Evolutionary conservation across 2,888 invertebrate species (phyloP), one percentile per base, ranked within the genome.

Genomic region (Sarcophaga rosellei): DNA sequence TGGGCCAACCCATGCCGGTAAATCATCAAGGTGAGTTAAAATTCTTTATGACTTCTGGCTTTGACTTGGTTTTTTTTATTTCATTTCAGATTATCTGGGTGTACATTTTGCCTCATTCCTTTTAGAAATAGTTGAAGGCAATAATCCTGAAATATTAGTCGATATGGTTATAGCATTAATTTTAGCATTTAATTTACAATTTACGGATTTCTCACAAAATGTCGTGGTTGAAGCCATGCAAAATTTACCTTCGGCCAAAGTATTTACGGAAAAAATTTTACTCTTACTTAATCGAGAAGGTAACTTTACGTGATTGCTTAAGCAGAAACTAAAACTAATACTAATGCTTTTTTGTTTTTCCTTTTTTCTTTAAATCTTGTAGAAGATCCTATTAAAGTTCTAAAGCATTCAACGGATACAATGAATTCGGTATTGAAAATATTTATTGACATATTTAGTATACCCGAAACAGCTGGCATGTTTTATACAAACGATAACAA

Each of bases 401-500:
- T 98, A 91, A 97, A 97, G 89, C 97, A 98, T 92, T 89, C 90
- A 53, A 95, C 96, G 90, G 95, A 95, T 85, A 96, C 96, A 1
- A 95, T 96, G 75, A 97, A 98, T 94, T 96, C 98, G 0, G 96
- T 98, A 11, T 94, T 98, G 70, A 98, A 99, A 93, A 94, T 99
- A 89, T 96, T 97, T 89, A 96, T 96, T 66, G 98, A 99, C 93
- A 94, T 99, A 88, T 98, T 98, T 93, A 95, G 95, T 87, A 95
- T 95, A 89, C 95, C 95, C 88, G 95, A 95, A 88, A 98, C 98
- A 1, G 97, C 98, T 0, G 95, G 95, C 88, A 95, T 98, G 87
- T 97, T 99, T 93, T 99, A 99, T 93, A 98, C 98, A 0, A 99
- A 99, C 91, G 99, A 99, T 92, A 96, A 97, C 63, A 97, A 97